Evolutionary conservation across 1,140 invertebrate genomes (phyloP).

Genomic region (Heliconius nattereri): DNA sequence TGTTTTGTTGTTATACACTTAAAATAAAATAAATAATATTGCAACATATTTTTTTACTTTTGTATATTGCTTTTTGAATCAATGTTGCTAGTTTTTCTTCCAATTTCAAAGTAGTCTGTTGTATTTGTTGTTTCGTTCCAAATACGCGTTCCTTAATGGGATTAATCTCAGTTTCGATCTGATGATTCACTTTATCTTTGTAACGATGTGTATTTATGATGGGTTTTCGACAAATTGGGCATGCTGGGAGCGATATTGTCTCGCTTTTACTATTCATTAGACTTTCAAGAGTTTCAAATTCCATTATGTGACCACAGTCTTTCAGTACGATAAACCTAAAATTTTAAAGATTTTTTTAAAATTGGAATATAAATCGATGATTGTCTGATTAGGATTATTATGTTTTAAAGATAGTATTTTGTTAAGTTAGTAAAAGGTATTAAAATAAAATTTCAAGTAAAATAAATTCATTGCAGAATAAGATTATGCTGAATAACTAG

Average conservation of each 20-base stretch:
- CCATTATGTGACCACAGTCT: slow-evolving; percentile 85
- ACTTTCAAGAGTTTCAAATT: slow-evolving; percentile 81
- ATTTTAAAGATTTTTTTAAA: slow-evolving; percentile 16
- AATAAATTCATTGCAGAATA: no score
- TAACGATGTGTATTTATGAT: slow-evolving; percentile 84
- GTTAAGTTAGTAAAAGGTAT: no score
- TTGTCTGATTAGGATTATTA: no score
- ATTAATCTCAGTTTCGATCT: slow-evolving; percentile 79
- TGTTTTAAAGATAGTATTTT: no score
- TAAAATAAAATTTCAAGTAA: no score
- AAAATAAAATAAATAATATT: no score
- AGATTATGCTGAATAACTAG: no score
- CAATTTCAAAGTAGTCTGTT: slow-evolving; percentile 33
- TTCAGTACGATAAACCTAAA: slow-evolving; percentile 83
- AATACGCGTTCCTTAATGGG: slow-evolving; percentile 81
- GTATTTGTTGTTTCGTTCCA: slow-evolving; percentile 53
- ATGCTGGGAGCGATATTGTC: slow-evolving; percentile 82
- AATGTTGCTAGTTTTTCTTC: slow-evolving; percentile 3
- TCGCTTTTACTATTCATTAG: slow-evolving; percentile 76
- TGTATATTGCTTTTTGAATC: not conserved
- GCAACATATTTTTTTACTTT: not conserved
- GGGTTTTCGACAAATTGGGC: slow-evolving; percentile 84
- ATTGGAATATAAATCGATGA: no score
- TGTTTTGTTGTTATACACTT: no score
- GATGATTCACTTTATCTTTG: slow-evolving; percentile 82